These are phyloP conservation scores for Linurgus olivaceus DNA, from an alignment of 2,797 vertebrate species.

Conservation along the genomic window DNA sequence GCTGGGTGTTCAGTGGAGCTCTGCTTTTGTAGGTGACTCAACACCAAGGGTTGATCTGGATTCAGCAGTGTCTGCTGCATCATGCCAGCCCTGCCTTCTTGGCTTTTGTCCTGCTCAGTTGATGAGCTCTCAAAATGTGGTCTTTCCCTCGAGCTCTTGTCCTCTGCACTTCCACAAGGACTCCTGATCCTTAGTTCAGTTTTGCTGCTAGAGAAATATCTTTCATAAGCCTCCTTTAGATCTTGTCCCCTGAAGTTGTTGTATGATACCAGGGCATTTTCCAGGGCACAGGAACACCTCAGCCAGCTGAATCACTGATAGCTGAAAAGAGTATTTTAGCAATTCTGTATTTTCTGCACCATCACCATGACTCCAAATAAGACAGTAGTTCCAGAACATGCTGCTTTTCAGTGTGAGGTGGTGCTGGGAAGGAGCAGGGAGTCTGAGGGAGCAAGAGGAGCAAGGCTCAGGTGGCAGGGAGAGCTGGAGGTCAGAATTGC, in stretches of 20 bases:
- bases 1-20: neutral
- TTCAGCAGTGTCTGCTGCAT: neutral
- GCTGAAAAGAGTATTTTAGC: neutral
- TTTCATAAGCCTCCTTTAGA: neutral
- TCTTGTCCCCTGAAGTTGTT: neutral
- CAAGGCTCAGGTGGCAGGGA: neutral
- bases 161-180: neutral
- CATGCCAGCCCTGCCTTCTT: neutral
- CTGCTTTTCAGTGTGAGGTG: neutral
- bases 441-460: neutral
- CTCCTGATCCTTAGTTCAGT: neutral
- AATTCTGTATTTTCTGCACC: neutral
- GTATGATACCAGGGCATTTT: neutral
- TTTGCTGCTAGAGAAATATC: neutral
- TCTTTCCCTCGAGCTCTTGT: slow-evolving; percentile 13
- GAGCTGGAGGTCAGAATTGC: neutral
- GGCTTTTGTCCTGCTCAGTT: slow-evolving; percentile 2
- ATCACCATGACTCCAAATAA: neutral
- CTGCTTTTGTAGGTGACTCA: neutral
- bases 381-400: neutral
- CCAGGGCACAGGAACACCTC: neutral
- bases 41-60: neutral
- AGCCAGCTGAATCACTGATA: neutral
- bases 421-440: neutral
- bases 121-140: slow-evolving; percentile 23